phyloP scores from a whole-genome alignment of 1,140 invertebrate genomes.

The Camponotus vicinus region DNA sequence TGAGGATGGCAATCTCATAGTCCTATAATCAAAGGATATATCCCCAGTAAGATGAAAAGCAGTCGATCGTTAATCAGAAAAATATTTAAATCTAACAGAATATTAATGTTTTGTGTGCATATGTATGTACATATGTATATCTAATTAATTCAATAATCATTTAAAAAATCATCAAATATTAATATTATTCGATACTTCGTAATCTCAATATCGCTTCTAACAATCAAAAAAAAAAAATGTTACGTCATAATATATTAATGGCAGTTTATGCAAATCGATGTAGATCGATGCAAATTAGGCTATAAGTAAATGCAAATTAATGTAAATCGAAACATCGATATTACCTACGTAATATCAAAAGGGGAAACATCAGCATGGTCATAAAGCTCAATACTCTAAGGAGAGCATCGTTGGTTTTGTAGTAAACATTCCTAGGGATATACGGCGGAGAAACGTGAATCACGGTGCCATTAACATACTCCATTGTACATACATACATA shows the following conservation, averaged over 20 bases:
- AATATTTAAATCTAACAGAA: not conserved
- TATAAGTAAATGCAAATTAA: slow-evolving; percentile 14
- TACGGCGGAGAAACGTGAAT: slow-evolving; percentile 2
- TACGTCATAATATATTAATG: slow-evolving; percentile 18
- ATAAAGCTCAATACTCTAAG: not conserved
- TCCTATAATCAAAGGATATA: slow-evolving; percentile 14
- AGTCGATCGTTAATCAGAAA: slow-evolving; percentile 11
- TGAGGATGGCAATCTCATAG: not conserved
- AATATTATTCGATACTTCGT: slow-evolving; percentile 18
- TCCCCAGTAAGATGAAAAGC: not conserved
- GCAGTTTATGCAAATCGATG: not conserved
- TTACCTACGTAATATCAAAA: not conserved
- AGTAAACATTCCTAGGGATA: not conserved
- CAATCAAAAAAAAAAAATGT: not conserved
- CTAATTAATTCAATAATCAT: not conserved
- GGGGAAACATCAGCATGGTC: not conserved
- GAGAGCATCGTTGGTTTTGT: not conserved
- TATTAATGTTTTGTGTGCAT: not conserved
- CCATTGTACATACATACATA: slow-evolving; percentile 26
- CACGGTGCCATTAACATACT: slow-evolving; percentile 27
- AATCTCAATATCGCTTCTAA: not conserved
- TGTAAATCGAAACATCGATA: slow-evolving; percentile 19
- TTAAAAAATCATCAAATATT: not conserved
- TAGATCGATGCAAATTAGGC: slow-evolving; percentile 33
- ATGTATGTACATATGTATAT: not conserved